Evolutionary conservation across 1,140 invertebrate genomes (phyloP).

Genomic region (Drosophila yakuba): DNA sequence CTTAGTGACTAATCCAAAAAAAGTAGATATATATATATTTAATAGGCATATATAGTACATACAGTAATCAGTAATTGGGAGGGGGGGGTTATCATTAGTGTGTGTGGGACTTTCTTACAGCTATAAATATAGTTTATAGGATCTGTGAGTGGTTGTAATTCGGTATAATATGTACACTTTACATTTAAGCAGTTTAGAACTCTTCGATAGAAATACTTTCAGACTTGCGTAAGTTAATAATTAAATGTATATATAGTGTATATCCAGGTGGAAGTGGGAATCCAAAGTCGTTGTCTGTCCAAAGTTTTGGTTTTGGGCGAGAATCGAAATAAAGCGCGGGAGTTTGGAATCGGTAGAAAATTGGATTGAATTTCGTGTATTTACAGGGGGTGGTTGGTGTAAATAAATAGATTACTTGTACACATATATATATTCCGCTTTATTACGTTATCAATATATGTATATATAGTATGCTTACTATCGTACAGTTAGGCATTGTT

Average conservation of each 20-base stretch:
- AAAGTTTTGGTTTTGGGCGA: not conserved
- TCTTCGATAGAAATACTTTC: conserved; percentile 80
- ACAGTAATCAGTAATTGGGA: not conserved
- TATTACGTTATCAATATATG: conserved; percentile 36
- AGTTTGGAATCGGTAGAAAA: not conserved
- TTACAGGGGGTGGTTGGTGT: conserved; percentile 21
- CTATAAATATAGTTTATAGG: conserved; percentile 20
- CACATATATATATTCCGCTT: conserved; percentile 30
- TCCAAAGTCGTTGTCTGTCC: conserved; percentile 23
- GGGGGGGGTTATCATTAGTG: conserved; percentile 4
- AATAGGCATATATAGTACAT: conserved; percentile 10
- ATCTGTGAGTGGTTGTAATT: conserved; percentile 8
- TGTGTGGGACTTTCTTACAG: conserved; percentile 31
- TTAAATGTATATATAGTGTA: conserved; percentile 29
- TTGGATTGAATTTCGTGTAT: conserved; percentile 17
- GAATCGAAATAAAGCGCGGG: not conserved
- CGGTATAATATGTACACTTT: conserved; percentile 49
- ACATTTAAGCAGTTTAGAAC: conserved; percentile 76
- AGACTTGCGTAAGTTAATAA: conserved; percentile 68
- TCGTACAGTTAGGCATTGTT: conserved; percentile 48
- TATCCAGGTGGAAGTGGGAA: conserved; percentile 10
- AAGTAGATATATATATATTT: conserved; percentile 36
- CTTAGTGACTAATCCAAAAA: conserved; percentile 54
- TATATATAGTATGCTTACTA: conserved; percentile 28
- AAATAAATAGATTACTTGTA: conserved; percentile 61